Conservation (phyloP, 2,888 invertebrate genomes). For the Danaus chrysippus region DNA sequence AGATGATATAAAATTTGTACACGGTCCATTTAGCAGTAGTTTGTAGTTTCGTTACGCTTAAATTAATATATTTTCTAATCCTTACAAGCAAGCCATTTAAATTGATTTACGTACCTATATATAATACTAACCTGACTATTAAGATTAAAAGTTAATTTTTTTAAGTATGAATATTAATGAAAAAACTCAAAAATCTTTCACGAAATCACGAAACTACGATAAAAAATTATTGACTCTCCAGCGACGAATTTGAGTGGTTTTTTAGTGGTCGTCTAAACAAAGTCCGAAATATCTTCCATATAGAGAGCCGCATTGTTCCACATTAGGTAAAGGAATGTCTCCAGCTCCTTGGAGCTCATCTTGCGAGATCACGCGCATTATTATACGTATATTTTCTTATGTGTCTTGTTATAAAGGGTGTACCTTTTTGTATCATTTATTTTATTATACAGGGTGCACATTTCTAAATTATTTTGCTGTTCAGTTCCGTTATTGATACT, state of each 20-base stretch:
- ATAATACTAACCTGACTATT: too few species aligned
- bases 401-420: constrained; percentile 34
- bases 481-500: too few species aligned
- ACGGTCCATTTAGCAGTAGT: constrained; percentile 22
- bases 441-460: not conserved
- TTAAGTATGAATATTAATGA: not conserved
- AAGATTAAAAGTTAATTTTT: not conserved
- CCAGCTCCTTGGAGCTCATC: constrained; percentile 45
- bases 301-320: constrained; percentile 61
- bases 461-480: too few species aligned
- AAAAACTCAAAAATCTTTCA: not conserved
- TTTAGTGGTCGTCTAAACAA: constrained; percentile 16
- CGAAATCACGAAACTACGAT: constrained; percentile 1
- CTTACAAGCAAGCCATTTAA: not conserved
- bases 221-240: constrained; percentile 19
- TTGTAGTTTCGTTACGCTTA: constrained; percentile 10
- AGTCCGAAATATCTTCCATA: constrained; percentile 44
- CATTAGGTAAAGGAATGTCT: constrained; percentile 71
- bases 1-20: constrained; percentile 6
- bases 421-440: not conserved
- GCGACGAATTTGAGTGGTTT: constrained; percentile 26
- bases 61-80: constrained; percentile 2
- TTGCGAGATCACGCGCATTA: constrained; percentile 54
- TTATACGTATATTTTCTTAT: constrained; percentile 29
- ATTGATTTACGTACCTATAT: not conserved